Evolutionary conservation across 1,140 invertebrate species (phyloP), one percentile per base, ranked within the genome.

Genomic region (Rhagoletis pomonella): DNA sequence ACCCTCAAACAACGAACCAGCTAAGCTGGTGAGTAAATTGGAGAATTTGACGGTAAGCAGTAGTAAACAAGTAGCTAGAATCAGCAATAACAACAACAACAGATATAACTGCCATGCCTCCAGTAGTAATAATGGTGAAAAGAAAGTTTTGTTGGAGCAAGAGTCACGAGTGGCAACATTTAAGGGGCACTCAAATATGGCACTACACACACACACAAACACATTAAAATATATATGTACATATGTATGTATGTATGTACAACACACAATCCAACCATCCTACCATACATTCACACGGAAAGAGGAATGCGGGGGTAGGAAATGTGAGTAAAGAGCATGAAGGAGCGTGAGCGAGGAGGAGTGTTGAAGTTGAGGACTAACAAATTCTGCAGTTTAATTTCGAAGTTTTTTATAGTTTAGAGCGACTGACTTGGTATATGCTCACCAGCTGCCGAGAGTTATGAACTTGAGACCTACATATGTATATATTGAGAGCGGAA

Each of bases 1-100:
- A 91, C 90, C 91, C 90, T 91, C 91, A 90, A 91, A 91, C 90
- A 91, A 29, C 29, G 29, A 29, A 29, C 90, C 90, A 89, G 7
- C 44, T 84, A 84, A 19, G 17, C 4, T n/a, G 3, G 44, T 4
- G 19, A 39, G 67, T 73, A 29, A 73, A 14, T 29, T n/a, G n/a
- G 60, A 62, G 60, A 62, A 62, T 62, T 0, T 62, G 17, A 14
- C 7, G 17, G 60, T 62, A 62, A 14, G 60, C 60, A 62, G 17
- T 10, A 81, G 73, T 3, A 81, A 19, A 9, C 6, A 29, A 29
- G 29, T 29, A 1, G 29, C 29, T 29, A 29, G 29, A 29, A 29
- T 29, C 29, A 50, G 6, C 47, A 29, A 58, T 7, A 77, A 69
- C 44, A 73, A 73, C 14, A 73, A 47, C 3, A 47, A 50, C 10